Evolutionary conservation across 2,113 vertebrate species (phyloP), one percentile per base, ranked within the genome.

Genomic region (Laticauda colubrina): DNA sequence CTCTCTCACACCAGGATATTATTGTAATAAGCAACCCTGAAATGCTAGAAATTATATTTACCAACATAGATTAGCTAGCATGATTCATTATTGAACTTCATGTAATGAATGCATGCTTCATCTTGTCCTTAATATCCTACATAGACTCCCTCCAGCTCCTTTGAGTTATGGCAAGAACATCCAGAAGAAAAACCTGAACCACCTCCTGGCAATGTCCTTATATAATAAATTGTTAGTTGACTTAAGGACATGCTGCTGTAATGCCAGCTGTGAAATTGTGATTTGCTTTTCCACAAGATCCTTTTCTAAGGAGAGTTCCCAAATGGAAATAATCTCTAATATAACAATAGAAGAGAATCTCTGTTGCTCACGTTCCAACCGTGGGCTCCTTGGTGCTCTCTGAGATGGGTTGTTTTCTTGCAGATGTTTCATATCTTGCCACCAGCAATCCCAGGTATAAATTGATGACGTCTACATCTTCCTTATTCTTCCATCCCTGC

Each of bases 151-250:
- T 0, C 85, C 93, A 56, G 69, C 95, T 95, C 94, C 94, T 92
- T 89, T 92, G 95, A 95, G 95, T 96, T 96, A 96, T 97, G 95
- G 92, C 89, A 94, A 94, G 94, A 96, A 94, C 94, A 94, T 94
- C 91, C 94, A 93, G 94, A 96, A 94, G 95, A 90, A 96, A 94
- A 89, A 92, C 92, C 87, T 87, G 88, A 87, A 95, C 92, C 94
- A 94, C 57, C 86, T 24, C 90, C 85, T 93, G 92, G 93, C 18
- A 12, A 94, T 59, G 88, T 95, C 92, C 94, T 96, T 95, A 94
- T 94, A 86, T 92, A 96, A 95, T 92, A 96, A 94, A 90, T 94
- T 93, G 5, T 92, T 93, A 94, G 91, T 92, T 94, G 64, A 64
- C 90, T 43, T 87, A 92, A 92, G 87, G 54, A 93, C 54, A 57